These are phyloP conservation scores for Platycnemis pennipes DNA, from an alignment of 2,888 invertebrate genomes.

Conservation along the genomic window DNA sequence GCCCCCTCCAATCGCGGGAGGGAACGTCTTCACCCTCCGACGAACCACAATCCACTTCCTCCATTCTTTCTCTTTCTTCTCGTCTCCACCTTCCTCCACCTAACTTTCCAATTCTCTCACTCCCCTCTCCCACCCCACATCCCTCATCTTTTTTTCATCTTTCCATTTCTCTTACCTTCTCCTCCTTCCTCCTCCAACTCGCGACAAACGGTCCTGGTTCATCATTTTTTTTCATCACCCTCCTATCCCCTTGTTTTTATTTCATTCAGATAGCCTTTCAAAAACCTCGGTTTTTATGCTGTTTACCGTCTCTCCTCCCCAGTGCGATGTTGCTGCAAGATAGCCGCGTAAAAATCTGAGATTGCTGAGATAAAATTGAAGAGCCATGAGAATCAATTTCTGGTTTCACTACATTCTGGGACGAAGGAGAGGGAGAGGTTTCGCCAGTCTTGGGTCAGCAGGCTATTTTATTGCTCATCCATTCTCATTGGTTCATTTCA, in stretches of 20 bases:
- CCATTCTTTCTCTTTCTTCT: background rate
- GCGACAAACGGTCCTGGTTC: background rate
- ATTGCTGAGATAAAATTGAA: background rate
- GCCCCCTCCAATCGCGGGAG: background rate
- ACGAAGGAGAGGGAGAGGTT: background rate
- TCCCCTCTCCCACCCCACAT: background rate
- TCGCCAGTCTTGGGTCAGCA: background rate
- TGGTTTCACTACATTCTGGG: background rate
- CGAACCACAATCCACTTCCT: background rate
- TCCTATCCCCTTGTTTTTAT: background rate
- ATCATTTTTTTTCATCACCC: background rate
- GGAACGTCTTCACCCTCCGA: background rate
- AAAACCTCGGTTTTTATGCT: background rate
- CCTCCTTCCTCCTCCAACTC: background rate
- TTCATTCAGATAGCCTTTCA: background rate
- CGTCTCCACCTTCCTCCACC: background rate
- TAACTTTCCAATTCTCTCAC: background rate
- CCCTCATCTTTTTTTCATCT: background rate
- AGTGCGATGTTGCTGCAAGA: background rate
- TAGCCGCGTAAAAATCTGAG: background rate
- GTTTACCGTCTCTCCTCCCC: background rate
- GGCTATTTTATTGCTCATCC: background rate
- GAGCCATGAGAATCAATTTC: background rate
- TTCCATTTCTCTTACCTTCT: background rate
- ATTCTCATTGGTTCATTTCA: background rate